Conservation (phyloP, 2,113 vertebrate genomes). For the Ptilorrhoa leucosticta region DNA sequence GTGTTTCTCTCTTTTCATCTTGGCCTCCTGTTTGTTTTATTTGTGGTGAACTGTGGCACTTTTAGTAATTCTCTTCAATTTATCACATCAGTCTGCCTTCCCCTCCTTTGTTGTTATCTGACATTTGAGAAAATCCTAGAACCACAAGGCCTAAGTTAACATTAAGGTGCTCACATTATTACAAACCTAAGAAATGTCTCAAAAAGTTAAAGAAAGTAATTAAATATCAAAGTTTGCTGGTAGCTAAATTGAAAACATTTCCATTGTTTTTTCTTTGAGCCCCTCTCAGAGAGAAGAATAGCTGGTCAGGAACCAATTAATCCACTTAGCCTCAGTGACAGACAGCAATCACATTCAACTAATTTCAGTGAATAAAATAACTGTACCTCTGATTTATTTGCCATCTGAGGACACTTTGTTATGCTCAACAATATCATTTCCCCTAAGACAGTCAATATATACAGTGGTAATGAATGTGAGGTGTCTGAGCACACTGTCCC, state of each 20-base stretch:
- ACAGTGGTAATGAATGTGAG: background rate
- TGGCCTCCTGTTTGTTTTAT: background rate
- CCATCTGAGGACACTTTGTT: background rate
- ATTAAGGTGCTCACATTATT: background rate
- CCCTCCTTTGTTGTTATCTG: background rate
- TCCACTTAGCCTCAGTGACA: background rate
- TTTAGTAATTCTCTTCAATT: background rate
- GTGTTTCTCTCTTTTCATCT: background rate
- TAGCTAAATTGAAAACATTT: background rate
- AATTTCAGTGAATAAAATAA: background rate
- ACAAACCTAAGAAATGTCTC: background rate
- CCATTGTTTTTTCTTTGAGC: background rate
- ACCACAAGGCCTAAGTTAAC: background rate
- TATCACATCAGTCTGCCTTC: background rate
- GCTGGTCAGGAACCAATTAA: background rate
- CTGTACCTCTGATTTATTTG: background rate
- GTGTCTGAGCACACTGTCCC: background rate
- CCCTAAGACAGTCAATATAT: background rate
- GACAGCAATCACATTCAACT: background rate
- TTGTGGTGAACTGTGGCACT: background rate
- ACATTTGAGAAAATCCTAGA: background rate
- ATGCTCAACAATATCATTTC: background rate
- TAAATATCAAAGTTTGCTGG: background rate
- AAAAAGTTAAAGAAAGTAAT: background rate
- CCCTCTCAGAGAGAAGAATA: background rate